Base-by-base conservation (phyloP, 2,888 invertebrate species). In the Lasius platythorax region DNA sequence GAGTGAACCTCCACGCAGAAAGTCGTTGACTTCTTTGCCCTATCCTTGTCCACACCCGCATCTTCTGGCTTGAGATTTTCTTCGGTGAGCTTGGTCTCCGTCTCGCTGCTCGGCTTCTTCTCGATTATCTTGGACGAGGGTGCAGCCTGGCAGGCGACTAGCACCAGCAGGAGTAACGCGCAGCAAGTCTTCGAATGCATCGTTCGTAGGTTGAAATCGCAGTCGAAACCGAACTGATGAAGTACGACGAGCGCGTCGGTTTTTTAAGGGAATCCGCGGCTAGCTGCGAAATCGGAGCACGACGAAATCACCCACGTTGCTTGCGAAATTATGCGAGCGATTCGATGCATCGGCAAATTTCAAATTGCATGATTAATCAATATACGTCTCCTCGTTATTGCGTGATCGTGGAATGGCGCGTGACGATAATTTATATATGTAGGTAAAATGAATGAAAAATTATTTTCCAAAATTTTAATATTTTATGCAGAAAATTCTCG, bases 1-100 rank as follows among this genome's bases (percentile, higher is more conserved):
- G 95, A 95, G 37, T 94, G 92, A 75, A 96, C 94, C 88, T 96
- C 95, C 6, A 96, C 95, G 91, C 96, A 96, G 89, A 96, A 95
- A 0, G 95, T 95, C 11, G 95, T 95, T 3, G 95, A 95, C 90
- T 95, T 95, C 83, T 93, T 93, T 33, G 92, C 88, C 43, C 95
- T 84, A 79, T 92, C 88, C 82, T 88, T 90, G 73, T 84, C 90
- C 1, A 85, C 88, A 0, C 84, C 85, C 0, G 82, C 30, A 0
- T 70, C 86, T 0, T 91, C 91, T 8, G 87, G 3, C 11, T 73
- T 46, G 30, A 85, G 11, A 0, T 33, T n/a, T 8, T 56, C 73
- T 2, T 70, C 40, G 12, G 43, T 6, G 2, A 66, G 68, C 37
- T 85, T 15, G 18, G 67, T 72, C 0, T 79, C 46, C 43, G 87